Conservation (phyloP, 2,888 invertebrate species). For the Drosophila mercatorum region DNA sequence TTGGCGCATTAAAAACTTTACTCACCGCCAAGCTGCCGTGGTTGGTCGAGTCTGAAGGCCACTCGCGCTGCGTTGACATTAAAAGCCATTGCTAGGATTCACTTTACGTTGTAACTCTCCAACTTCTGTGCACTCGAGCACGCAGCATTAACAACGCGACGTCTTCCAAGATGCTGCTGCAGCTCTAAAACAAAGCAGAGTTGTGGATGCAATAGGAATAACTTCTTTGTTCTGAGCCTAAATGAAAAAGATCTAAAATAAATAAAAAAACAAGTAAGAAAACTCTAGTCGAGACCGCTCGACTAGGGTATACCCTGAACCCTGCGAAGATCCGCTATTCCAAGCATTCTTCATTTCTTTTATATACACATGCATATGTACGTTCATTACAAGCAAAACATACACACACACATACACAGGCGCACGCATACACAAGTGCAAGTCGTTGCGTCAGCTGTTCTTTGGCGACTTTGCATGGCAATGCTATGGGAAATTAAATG, state of each 20-base stretch:
- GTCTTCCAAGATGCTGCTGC: not conserved
- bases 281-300: too few species aligned
- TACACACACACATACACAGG: too few species aligned
- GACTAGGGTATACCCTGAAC: too few species aligned
- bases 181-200: not conserved
- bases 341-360: too few species aligned
- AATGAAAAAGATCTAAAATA: not conserved
- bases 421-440: too few species aligned
- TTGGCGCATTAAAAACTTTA: slow-evolving; percentile 57
- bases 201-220: not conserved
- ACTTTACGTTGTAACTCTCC: slow-evolving; percentile 18
- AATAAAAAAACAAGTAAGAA: not conserved
- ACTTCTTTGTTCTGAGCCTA: not conserved
- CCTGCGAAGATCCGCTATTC: too few species aligned
- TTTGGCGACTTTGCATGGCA: too few species aligned
- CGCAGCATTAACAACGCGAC: not conserved
- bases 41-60: slow-evolving; percentile 35
- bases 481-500: too few species aligned
- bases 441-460: too few species aligned
- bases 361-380: too few species aligned
- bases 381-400: too few species aligned
- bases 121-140: slow-evolving; percentile 9
- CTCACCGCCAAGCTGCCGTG: slow-evolving; percentile 6
- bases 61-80: slow-evolving; percentile 39
- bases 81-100: slow-evolving; percentile 36